phyloP scores from a whole-genome alignment of 2,797 vertebrate species.

The Sciurus vulgaris region DNA sequence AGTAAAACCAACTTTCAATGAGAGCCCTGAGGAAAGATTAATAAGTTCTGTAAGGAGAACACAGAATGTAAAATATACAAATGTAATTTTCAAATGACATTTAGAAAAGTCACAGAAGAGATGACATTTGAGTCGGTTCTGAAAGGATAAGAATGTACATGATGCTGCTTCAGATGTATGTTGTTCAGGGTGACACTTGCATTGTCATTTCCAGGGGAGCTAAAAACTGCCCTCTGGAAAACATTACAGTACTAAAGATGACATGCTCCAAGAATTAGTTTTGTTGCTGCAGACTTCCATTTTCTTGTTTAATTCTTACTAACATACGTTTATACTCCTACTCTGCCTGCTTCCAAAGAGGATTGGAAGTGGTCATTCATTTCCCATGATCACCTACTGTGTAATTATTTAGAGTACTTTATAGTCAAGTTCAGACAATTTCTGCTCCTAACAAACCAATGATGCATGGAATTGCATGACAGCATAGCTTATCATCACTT shows the following conservation, averaged over 20 bases:
- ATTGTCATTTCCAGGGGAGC: conserved; percentile 22
- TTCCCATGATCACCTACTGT: not conserved
- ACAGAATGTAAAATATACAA: conserved; percentile 31
- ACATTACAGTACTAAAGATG: not conserved
- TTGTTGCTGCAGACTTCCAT: not conserved
- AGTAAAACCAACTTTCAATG: not conserved
- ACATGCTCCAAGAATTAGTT: not conserved
- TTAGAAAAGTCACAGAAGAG: conserved; percentile 56
- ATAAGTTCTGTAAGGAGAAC: not conserved
- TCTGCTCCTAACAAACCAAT: not conserved
- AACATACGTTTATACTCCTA: not conserved
- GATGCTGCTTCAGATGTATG: not conserved
- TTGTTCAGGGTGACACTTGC: not conserved
- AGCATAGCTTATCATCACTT: not conserved
- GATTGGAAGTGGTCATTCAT: not conserved
- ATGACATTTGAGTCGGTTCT: conserved; percentile 35
- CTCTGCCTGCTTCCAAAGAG: not conserved
- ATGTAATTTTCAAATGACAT: conserved; percentile 63
- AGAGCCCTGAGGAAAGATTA: not conserved
- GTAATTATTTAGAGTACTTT: conserved; percentile 31
- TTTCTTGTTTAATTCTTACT: conserved; percentile 44
- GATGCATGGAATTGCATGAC: not conserved
- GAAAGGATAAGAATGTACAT: not conserved
- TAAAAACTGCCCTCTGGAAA: not conserved
- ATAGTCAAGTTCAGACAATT: not conserved